Conservation (phyloP, 2,113 vertebrate genomes). For the Cyanistes caeruleus region DNA sequence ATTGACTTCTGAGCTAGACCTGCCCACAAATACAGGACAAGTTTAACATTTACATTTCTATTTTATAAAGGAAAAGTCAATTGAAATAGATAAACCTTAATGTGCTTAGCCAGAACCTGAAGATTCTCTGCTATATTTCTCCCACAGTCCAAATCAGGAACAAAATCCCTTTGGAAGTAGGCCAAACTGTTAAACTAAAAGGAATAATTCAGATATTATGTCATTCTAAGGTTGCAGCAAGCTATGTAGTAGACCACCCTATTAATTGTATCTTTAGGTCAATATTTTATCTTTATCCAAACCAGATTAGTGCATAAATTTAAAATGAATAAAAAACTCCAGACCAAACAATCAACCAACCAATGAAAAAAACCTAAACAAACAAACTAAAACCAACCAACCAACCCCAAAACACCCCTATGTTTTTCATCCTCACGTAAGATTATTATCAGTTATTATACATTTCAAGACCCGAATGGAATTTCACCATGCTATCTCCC, state of each 20-base stretch:
- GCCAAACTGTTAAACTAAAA: neutral
- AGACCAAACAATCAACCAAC: neutral
- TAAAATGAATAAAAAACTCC: neutral
- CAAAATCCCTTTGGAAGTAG: neutral
- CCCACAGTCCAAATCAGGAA: neutral
- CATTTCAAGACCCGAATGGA: neutral
- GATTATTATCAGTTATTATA: neutral
- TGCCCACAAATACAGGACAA: neutral
- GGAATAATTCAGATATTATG: neutral
- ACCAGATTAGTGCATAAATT: neutral
- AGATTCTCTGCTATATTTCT: neutral
- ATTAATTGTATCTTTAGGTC: neutral
- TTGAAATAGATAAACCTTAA: neutral
- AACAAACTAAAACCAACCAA: neutral
- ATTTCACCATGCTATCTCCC: neutral
- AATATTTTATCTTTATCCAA: neutral
- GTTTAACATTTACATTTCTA: neutral
- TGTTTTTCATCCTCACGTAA: neutral
- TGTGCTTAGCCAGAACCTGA: neutral
- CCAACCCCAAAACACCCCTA: neutral
- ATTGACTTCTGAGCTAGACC: neutral
- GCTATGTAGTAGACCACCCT: neutral
- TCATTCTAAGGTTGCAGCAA: neutral
- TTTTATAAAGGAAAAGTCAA: neutral
- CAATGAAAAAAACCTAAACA: neutral